phyloP scores from a whole-genome alignment of 2,888 invertebrate genomes.

The Elysia crispata region DNA sequence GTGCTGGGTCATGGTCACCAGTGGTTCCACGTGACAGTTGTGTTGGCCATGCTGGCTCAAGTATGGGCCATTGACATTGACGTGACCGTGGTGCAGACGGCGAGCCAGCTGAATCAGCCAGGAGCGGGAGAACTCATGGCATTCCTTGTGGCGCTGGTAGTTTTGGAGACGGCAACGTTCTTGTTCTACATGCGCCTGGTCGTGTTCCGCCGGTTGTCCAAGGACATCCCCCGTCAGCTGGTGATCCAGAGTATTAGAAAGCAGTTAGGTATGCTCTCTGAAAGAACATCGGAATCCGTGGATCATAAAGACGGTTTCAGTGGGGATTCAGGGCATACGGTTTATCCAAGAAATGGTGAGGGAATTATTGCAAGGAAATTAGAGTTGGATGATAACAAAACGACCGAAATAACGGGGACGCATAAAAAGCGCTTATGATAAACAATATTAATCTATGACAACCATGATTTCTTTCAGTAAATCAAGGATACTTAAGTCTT shows the following conservation, averaged over 20 bases:
- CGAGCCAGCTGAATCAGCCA: not conserved
- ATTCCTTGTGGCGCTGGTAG: not conserved
- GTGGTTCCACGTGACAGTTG: conserved; percentile 60
- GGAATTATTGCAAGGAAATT: not conserved
- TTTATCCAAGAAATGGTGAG: not conserved
- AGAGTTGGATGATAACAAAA: not conserved
- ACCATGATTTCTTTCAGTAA: too few relatives aligned
- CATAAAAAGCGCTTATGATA: not conserved
- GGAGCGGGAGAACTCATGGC: too few relatives aligned
- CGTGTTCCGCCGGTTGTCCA: not conserved
- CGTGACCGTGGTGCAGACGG: conserved; percentile 29
- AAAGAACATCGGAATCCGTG: too few relatives aligned
- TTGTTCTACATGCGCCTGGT: not conserved
- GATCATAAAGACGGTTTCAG: too few relatives aligned
- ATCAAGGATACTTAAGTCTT: too few relatives aligned
- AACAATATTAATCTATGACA: too few relatives aligned
- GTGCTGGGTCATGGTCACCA: conserved; percentile 68
- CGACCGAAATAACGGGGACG: not conserved
- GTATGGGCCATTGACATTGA: conserved; percentile 50
- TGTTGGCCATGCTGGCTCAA: conserved; percentile 50
- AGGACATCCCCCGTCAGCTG: not conserved
- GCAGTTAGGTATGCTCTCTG: not conserved
- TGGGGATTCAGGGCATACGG: not conserved
- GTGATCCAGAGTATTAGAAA: not conserved
- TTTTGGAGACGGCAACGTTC: conserved; percentile 18